A percentile compares a stretch with the other conserved stretches of the same genome.
These are phyloP conservation scores for Bathybates hornii DNA, from an alignment of 2,113 vertebrate genomes.

Conservation along the genomic window DNA sequence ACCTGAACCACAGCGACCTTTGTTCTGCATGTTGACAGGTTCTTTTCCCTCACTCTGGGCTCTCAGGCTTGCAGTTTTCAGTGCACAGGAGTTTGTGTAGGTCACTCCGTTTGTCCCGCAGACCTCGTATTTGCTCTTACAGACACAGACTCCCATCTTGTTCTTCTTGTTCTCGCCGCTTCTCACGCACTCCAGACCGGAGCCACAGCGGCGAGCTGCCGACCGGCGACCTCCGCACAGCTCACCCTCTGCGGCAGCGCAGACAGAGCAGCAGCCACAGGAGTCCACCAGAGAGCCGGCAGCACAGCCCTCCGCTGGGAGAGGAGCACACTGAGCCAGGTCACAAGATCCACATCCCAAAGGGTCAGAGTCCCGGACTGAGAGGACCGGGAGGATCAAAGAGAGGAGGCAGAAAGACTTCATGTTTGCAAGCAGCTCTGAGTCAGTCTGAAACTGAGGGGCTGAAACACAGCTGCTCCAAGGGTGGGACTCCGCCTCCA, in stretches of 20 bases:
- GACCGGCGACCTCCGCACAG: slow-evolving; percentile 67
- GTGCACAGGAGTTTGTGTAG: slow-evolving; percentile 78
- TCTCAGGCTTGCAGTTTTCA: slow-evolving; percentile 75
- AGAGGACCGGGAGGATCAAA: neutral
- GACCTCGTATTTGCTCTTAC: slow-evolving; percentile 82
- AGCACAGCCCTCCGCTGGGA: slow-evolving; percentile 69
- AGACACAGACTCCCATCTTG: slow-evolving; percentile 73
- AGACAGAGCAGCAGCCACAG: slow-evolving; percentile 79
- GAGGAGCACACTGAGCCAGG: slow-evolving; percentile 60
- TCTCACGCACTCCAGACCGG: slow-evolving; percentile 76
- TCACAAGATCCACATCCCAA: slow-evolving; percentile 71
- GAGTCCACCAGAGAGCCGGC: slow-evolving; percentile 66
- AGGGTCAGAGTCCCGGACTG: neutral
- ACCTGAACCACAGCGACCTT: slow-evolving; percentile 85
- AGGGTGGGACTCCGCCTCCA: neutral
- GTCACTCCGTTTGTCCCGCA: slow-evolving; percentile 82
- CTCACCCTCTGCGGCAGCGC: slow-evolving; percentile 76
- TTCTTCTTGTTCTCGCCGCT: slow-evolving; percentile 56
- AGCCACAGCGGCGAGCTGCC: slow-evolving; percentile 67
- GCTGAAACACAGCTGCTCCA: neutral
- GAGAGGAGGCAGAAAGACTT: neutral
- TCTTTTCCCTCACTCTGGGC: slow-evolving; percentile 65
- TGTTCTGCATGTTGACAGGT: slow-evolving; percentile 73
- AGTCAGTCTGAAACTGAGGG: neutral
- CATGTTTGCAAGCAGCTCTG: slow-evolving; percentile 24